Conservation (phyloP, 1,140 invertebrate genomes). For the Steinernema feltiae region DNA sequence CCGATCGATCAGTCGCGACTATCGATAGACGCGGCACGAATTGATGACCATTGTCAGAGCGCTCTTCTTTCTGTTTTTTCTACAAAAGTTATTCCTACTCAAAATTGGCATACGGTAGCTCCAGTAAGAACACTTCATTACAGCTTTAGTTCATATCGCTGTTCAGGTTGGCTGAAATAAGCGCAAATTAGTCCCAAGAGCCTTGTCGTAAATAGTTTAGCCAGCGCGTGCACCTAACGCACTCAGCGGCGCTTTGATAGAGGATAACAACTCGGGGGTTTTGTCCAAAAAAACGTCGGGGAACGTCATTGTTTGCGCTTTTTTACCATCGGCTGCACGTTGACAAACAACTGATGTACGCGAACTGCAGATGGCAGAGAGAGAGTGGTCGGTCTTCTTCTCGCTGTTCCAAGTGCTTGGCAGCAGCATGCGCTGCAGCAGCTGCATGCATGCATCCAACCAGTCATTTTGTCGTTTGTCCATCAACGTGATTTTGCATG, state of each 20-base stretch:
- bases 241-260: too few relatives aligned
- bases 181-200: too few relatives aligned
- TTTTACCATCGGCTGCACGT: background rate
- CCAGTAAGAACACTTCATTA: too few relatives aligned
- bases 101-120: too few relatives aligned
- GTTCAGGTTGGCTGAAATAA: too few relatives aligned
- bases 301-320: constrained; percentile 12
- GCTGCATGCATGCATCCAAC: background rate
- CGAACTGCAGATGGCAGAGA: too few relatives aligned
- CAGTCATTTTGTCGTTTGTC: background rate
- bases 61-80: background rate
- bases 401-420: background rate
- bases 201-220: too few relatives aligned
- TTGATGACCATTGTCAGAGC: background rate
- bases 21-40: background rate
- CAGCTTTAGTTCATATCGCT: too few relatives aligned
- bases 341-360: background rate
- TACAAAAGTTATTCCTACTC: too few relatives aligned
- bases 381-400: background rate
- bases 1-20: background rate
- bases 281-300: background rate
- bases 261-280: too few relatives aligned
- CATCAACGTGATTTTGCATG: background rate
- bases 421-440: too few relatives aligned
- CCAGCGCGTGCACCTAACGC: too few relatives aligned